A percentile compares a stretch with the other conserved stretches of the same genome.
phyloP scores from a whole-genome alignment of 2,113 vertebrate species.

The Strix aluco region DNA sequence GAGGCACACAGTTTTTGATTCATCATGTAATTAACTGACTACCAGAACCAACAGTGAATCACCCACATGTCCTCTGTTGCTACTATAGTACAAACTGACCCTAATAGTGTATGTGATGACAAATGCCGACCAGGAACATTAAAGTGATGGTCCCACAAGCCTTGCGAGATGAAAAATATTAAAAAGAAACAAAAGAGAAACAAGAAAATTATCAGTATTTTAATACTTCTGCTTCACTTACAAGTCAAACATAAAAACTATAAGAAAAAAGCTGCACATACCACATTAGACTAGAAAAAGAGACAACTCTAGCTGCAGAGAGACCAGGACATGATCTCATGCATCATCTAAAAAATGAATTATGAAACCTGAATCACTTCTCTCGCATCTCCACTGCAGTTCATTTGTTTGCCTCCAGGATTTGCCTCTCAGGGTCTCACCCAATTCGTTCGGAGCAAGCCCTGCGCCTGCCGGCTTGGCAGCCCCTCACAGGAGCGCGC shows the following conservation, averaged over 20 bases:
- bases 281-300: not conserved
- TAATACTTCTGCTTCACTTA: not conserved
- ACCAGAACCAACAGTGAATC: not conserved
- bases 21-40: not conserved
- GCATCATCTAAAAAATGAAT: not conserved
- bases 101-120: not conserved
- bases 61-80: not conserved
- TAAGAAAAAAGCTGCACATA: not conserved
- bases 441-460: fast-evolving
- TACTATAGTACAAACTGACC: not conserved
- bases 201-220: not conserved
- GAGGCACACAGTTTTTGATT: not conserved
- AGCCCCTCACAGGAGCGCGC: not conserved
- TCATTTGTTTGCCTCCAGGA: no score
- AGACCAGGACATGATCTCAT: not conserved
- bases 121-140: not conserved
- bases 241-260: not conserved
- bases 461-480: fast-evolving
- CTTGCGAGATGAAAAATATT: no score
- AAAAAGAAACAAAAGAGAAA: not conserved
- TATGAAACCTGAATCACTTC: not conserved
- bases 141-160: not conserved
- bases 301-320: not conserved
- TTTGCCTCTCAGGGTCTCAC: not conserved
- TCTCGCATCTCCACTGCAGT: no score